Base-by-base conservation (phyloP, 1,140 invertebrate species). In the Plutomurus gul region DNA sequence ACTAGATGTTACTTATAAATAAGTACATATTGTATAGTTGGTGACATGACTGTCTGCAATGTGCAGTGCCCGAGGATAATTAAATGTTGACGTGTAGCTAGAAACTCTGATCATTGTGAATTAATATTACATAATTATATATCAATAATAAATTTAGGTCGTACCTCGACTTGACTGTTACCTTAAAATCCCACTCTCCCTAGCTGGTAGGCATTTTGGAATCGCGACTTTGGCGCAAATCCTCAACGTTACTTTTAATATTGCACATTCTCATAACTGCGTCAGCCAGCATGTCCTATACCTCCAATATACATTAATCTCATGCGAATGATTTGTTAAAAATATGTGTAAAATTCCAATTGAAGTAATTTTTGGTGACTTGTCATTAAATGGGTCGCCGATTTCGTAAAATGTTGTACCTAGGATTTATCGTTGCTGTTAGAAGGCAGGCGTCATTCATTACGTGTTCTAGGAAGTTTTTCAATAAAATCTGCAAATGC, bases 181-280 rank as follows among this genome's bases (percentile, higher is more conserved):
- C 56, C 56, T 65, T 65, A 65, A 36, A 65, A 65, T n/a, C 27
- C 27, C 56, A 25, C 8, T 27, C 22, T 65, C 30, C 27, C 18
- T 27, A 30, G n/a, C n/a, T n/a, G 25, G 27, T 36, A 18, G 25
- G 16, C 10, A 33, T 65, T 65, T 65, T 65, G 16, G 25, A 65
- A 65, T 30, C 16, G 56, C 27, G 56, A 33, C 11, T 13, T 3
- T 65, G 56, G n/a, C 56, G 56, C 56, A 65, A 30, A 65, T 65
- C 56, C 27, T 33, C 56, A 30, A 30, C 36, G 22, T 56, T n/a
- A 65, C 56, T 33, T 65, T 65, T 25, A 56, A 25, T 60, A 33
- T 51, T 65, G 56, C 56, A 65, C 56, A 65, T 65, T 65, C 56
- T 65, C 56, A 60, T 16, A 60, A 65, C 56, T 65, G 56, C 56